These are phyloP conservation scores for Eugnorisma glareosa DNA, from an alignment of 2,888 invertebrate species.

Conservation along the genomic window DNA sequence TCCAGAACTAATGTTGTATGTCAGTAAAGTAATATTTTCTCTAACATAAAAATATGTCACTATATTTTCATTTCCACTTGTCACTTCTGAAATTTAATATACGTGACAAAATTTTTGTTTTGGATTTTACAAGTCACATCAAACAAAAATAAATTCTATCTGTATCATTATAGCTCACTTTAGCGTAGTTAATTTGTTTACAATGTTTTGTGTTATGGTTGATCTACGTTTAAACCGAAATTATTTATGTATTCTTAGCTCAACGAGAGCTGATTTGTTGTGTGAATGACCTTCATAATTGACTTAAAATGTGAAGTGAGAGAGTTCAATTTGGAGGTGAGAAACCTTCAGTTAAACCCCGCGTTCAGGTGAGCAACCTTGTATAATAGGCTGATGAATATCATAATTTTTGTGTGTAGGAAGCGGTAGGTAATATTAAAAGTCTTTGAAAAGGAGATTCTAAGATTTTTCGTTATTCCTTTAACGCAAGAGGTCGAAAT, in stretches of 20 bases:
- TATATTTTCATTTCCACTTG: background rate
- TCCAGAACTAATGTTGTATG: background rate
- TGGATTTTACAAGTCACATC: background rate
- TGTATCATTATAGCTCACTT: background rate
- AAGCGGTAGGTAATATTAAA: background rate
- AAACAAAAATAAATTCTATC: background rate
- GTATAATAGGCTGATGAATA: background rate
- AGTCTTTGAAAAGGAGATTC: background rate
- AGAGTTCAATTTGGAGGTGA: background rate
- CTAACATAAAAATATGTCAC: background rate
- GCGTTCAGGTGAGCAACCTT: background rate
- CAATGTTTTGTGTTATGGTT: background rate
- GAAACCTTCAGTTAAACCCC: background rate
- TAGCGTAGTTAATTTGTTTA: background rate
- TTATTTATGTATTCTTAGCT: conserved; percentile 27
- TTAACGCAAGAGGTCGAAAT: background rate
- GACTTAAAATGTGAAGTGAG: background rate
- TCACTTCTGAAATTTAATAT: background rate
- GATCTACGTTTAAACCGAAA: background rate
- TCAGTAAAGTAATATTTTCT: background rate
- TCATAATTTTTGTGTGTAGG: background rate
- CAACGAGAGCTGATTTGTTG: background rate
- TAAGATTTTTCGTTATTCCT: background rate
- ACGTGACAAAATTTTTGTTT: background rate
- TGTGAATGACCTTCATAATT: conserved; percentile 1